These are phyloP conservation scores for Thaumetopoea pityocampa DNA, from an alignment of 1,140 invertebrate species.

Conservation along the genomic window DNA sequence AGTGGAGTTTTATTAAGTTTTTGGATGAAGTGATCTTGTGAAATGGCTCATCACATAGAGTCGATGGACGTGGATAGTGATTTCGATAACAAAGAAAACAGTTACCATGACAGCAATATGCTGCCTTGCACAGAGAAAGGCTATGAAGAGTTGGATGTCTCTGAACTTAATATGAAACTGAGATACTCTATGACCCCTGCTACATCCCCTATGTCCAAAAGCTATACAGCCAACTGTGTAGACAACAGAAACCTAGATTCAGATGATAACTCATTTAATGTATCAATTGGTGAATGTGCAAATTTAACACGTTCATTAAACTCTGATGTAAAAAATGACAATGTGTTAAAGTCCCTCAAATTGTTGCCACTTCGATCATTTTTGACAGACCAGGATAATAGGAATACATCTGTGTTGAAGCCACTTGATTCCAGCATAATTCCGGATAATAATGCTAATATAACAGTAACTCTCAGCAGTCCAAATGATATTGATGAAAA, in stretches of 20 bases:
- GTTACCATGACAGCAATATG: slow-evolving; percentile 53
- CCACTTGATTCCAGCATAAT: slow-evolving; percentile 25
- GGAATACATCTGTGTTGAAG: slow-evolving; percentile 27
- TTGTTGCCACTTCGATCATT: slow-evolving; percentile 43
- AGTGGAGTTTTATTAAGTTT: slow-evolving; percentile 17
- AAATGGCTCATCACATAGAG: slow-evolving; percentile 59
- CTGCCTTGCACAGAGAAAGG: slow-evolving; percentile 55
- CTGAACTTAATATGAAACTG: slow-evolving; percentile 64
- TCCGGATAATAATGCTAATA: slow-evolving; percentile 31
- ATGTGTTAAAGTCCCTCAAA: slow-evolving; percentile 34
- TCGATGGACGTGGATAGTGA: slow-evolving; percentile 61
- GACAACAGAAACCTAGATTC: slow-evolving; percentile 35
- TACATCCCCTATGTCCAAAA: slow-evolving; percentile 62
- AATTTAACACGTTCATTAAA: slow-evolving; percentile 55
- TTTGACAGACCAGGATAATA: slow-evolving; percentile 31
- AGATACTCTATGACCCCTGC: slow-evolving; percentile 58
- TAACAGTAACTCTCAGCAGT: slow-evolving; percentile 32
- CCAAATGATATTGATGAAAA: slow-evolving; percentile 44
- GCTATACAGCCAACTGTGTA: slow-evolving; percentile 40
- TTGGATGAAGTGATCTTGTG: slow-evolving; percentile 12
- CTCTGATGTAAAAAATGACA: slow-evolving; percentile 46
- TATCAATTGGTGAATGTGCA: slow-evolving; percentile 28
- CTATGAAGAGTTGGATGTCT: slow-evolving; percentile 62
- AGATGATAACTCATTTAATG: slow-evolving; percentile 31
- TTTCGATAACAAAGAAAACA: slow-evolving; percentile 66